phyloP scores from a whole-genome alignment of 1,140 invertebrate genomes.

The Metaphire vulgaris region DNA sequence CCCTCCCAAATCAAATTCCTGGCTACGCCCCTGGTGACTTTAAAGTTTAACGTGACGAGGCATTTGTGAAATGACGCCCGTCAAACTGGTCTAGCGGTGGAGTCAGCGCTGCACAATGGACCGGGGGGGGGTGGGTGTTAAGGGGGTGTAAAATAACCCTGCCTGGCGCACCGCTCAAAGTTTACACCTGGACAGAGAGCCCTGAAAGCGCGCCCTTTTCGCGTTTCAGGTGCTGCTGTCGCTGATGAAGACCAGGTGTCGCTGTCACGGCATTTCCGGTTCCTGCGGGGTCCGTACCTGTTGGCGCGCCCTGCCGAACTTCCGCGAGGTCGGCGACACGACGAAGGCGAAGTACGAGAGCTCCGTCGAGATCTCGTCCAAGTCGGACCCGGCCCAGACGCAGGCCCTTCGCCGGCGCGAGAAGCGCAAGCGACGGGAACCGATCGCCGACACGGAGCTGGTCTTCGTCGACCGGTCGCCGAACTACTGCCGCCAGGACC shows the following conservation, averaged over 20 bases:
- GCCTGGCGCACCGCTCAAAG: too few relatives aligned
- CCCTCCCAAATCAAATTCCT: too few relatives aligned
- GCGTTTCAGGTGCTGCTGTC: slow-evolving; percentile 16
- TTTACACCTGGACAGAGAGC: too few relatives aligned
- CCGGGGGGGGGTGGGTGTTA: too few relatives aligned
- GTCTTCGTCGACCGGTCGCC: slow-evolving; percentile 36
- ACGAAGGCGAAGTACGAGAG: slow-evolving; percentile 74
- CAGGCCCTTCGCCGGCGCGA: slow-evolving; percentile 34
- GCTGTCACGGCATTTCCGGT: slow-evolving; percentile 13
- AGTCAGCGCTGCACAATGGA: too few relatives aligned
- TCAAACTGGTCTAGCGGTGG: too few relatives aligned
- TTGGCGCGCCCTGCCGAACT: slow-evolving; percentile 80
- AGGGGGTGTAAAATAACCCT: too few relatives aligned
- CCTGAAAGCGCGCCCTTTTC: too few relatives aligned
- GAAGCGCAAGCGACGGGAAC: slow-evolving; percentile 17
- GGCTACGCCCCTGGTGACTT: too few relatives aligned
- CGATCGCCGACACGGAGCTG: too few relatives aligned
- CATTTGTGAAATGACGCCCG: too few relatives aligned
- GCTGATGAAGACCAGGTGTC: slow-evolving; percentile 8
- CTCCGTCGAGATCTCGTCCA: slow-evolving; percentile 64
- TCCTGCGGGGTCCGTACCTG: slow-evolving; percentile 75
- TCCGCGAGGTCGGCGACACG: slow-evolving; percentile 71
- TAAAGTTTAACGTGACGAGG: too few relatives aligned
- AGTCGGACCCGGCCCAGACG: background rate
- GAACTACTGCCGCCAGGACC: slow-evolving; percentile 46